These are phyloP conservation scores for Babylonia areolata DNA, from an alignment of 1,140 invertebrate species.

Conservation along the genomic window DNA sequence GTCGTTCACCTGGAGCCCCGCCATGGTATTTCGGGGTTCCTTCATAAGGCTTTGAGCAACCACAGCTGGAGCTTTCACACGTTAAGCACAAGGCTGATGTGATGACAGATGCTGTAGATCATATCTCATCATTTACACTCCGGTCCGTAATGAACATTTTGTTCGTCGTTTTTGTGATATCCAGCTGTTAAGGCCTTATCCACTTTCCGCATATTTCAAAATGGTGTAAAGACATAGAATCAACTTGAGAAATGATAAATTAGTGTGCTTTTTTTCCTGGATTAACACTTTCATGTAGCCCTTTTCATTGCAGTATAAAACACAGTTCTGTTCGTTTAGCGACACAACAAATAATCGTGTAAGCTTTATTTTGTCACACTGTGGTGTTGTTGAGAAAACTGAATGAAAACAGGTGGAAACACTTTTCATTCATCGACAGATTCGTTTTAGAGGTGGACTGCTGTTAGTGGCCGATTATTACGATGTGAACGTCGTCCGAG, in stretches of 20 bases:
- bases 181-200: too few relatives aligned
- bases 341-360: neutral
- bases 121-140: neutral
- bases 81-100: neutral
- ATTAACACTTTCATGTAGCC: too few relatives aligned
- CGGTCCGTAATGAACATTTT: too few relatives aligned
- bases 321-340: neutral
- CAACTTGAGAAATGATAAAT: neutral
- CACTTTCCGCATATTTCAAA: neutral
- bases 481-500: too few relatives aligned
- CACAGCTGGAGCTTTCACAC: neutral
- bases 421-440: neutral
- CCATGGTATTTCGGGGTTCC: neutral
- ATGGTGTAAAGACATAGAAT: neutral
- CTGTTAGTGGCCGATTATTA: neutral
- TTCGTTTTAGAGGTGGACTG: neutral
- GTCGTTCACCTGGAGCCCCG: neutral
- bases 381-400: neutral
- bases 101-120: neutral
- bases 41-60: neutral
- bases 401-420: neutral
- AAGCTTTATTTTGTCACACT: neutral
- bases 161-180: too few relatives aligned
- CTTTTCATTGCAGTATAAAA: too few relatives aligned
- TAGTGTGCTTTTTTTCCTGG: neutral